phyloP scores from a whole-genome alignment of 1,140 invertebrate species.

The Drosophila dunni region DNA sequence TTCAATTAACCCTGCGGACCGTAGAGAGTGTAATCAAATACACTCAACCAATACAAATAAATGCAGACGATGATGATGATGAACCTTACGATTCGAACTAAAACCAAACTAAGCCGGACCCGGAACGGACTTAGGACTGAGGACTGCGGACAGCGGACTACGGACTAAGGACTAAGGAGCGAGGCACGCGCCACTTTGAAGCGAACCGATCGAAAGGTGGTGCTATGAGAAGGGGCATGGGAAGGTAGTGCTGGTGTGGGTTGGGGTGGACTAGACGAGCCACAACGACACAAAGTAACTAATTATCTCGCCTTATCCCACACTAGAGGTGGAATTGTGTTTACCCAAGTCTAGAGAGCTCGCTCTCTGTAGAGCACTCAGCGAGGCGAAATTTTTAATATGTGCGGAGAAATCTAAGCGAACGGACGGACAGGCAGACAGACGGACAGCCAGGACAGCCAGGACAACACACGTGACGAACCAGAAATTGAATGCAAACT shows the following conservation, averaged over 20 bases:
- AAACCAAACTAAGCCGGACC: conserved; percentile 49
- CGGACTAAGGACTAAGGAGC: conserved; percentile 30
- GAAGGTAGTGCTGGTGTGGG: neutral
- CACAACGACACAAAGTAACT: conserved; percentile 79
- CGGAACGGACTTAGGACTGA: conserved; percentile 34
- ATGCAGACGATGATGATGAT: conserved; percentile 26
- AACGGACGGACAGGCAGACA: neutral
- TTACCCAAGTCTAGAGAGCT: conserved; percentile 47
- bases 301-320: conserved; percentile 80
- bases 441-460: neutral
- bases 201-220: conserved; percentile 42
- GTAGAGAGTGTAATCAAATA: conserved; percentile 80
- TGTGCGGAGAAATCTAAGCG: conserved; percentile 21
- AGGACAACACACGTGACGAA: conserved; percentile 56
- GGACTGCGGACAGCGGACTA: neutral
- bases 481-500: conserved; percentile 65
- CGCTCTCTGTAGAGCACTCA: conserved; percentile 34
- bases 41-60: conserved; percentile 80
- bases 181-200: conserved; percentile 65
- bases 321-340: conserved; percentile 34
- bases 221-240: too few species aligned
- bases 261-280: conserved; percentile 1
- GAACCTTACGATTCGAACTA: conserved; percentile 39
- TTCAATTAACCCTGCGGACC: conserved; percentile 81
- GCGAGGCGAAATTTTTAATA: conserved; percentile 57